Evolutionary conservation across 2,797 vertebrate genomes (phyloP).

Genomic region (Sebastes steindachneri): DNA sequence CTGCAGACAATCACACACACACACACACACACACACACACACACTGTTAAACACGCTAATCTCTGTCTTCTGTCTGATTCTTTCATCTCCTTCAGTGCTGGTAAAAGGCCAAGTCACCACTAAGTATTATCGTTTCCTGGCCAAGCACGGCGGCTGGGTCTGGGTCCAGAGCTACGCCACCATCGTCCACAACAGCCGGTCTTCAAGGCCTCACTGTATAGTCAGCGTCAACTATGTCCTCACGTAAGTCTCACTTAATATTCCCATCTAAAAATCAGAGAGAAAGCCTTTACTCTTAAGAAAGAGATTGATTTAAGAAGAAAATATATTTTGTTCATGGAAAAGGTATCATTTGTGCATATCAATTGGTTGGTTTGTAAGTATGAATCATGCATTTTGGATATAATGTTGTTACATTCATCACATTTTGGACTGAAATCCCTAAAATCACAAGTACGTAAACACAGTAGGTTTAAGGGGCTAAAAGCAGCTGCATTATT

Average conservation of each 20-base stretch:
- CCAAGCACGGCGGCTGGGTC: slow-evolving; percentile 98
- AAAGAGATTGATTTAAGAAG: not conserved
- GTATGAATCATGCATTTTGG: not conserved
- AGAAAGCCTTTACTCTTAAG: not conserved
- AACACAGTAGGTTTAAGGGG: slow-evolving; percentile 9
- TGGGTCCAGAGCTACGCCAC: slow-evolving; percentile 99
- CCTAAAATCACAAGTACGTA: not conserved
- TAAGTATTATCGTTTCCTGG: slow-evolving; percentile 97
- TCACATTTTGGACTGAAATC: slow-evolving; percentile 15
- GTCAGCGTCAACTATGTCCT: slow-evolving; percentile 99
- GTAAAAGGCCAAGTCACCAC: slow-evolving; percentile 99
- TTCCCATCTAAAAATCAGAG: not conserved
- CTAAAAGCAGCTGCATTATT: slow-evolving; percentile 33
- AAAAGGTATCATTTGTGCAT: not conserved
- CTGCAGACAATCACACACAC: slow-evolving; percentile 9
- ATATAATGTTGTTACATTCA: not conserved
- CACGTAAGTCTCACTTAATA: slow-evolving; percentile 88
- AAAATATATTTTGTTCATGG: not conserved
- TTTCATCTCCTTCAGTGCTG: slow-evolving; percentile 85
- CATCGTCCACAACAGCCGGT: slow-evolving; percentile 98
- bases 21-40: not conserved
- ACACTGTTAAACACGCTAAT: slow-evolving; percentile 25
- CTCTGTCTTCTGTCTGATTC: slow-evolving; percentile 37
- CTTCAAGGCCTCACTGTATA: slow-evolving; percentile 96
- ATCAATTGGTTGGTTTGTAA: not conserved